Evolutionary conservation across 2,113 vertebrate species (phyloP).

Genomic region (Rhea pennata): DNA sequence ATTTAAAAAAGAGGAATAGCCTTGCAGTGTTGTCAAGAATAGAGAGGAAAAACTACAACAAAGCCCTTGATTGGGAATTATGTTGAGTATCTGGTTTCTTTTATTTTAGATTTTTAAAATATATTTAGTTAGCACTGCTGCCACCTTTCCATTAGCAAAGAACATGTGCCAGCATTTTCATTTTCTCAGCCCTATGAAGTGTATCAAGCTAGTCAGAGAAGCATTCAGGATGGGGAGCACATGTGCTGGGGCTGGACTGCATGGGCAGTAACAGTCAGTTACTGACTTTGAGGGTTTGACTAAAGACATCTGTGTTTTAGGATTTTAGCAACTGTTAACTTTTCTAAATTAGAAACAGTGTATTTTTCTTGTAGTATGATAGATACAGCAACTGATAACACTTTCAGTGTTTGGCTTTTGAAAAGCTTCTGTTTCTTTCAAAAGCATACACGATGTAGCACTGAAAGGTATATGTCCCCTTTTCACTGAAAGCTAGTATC

Average conservation of each 20-base stretch:
- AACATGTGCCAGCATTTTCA: not conserved
- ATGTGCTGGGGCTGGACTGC: not conserved
- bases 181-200: not conserved
- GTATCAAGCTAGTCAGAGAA: not conserved
- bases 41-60: not conserved
- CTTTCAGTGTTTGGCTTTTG: not conserved
- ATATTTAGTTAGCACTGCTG: not conserved
- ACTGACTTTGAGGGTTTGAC: not conserved
- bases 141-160: not conserved
- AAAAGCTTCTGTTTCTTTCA: not conserved
- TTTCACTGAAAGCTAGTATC: not conserved
- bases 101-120: not conserved
- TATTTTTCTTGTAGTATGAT: not conserved
- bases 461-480: not conserved
- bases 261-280: not conserved
- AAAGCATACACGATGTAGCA: not conserved
- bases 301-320: not conserved
- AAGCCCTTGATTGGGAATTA: not conserved
- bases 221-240: not conserved
- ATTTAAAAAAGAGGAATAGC: not conserved
- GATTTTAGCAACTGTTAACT: not conserved
- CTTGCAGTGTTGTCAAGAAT: not conserved
- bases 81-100: not conserved
- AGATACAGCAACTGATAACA: not conserved
- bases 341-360: not conserved